Evolutionary conservation across 2,888 invertebrate genomes (phyloP), one percentile per base, ranked within the genome.

Genomic region (Hydrotaea diabolus): DNA sequence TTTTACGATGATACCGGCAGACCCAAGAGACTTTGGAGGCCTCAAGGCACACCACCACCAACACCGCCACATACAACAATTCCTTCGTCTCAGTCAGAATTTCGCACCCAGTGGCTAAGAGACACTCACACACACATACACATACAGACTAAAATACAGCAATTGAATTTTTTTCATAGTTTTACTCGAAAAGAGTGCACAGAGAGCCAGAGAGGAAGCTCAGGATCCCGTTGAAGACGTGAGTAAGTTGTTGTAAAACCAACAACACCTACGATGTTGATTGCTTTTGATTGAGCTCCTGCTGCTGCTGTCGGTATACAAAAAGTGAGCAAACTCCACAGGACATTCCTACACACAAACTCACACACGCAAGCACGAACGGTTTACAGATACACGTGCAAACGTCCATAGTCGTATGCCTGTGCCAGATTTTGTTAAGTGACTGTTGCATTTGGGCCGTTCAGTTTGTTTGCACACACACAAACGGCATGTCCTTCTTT

Each of bases 231-330:
- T 49, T 13, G 3, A 55, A 4, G 55, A 19, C 21, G 19, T 36
- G 72, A 26, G 39, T 79, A 77, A 77, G 73, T 36, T 82, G 82
- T 80, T 77, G 77, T 36, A 74, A 77, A 78, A 72, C 64, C 77
- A 86, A 83, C 86, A 86, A 82, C 83, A 86, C 71, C 84, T 85
- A 83, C 77, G 77, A 69, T 80, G 78, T 82, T 86, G 79, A 87
- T 86, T 86, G 78, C 89, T 86, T 89, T 82, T 90, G 90, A 90
- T 85, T 90, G 90, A 90, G 90, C 90, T 90, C 90, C 90, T 90
- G 90, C 90, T 90, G 91, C 89, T 90, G 86, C 86, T 90, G 87
- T 89, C 89, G 88, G 87, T 86, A 89, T 84, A 89, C 88, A 90
- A 84, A 88, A 88, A 89, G 88, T 88, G 87, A 87, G 87, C 89